Conservation (phyloP, 2,888 invertebrate species). For the Eilema caniola region DNA sequence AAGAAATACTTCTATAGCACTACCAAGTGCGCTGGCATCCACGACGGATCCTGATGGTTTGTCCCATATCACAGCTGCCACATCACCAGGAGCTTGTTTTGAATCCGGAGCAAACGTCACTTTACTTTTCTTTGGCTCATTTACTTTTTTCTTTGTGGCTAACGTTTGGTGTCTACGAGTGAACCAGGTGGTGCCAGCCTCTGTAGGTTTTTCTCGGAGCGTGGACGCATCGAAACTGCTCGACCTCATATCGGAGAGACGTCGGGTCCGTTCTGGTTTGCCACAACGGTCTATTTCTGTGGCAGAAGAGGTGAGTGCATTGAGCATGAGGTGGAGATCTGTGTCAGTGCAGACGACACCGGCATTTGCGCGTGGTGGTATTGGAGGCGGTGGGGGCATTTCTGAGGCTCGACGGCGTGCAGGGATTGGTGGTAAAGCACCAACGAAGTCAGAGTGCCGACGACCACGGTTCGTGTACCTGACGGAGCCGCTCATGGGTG, state of each 20-base stretch:
- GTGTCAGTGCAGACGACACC: constrained; percentile 94
- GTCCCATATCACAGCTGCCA: constrained; percentile 91
- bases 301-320: constrained; percentile 92
- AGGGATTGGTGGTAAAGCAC: constrained; percentile 87
- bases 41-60: constrained; percentile 92
- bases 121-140: constrained; percentile 81
- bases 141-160: constrained; percentile 88
- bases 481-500: constrained; percentile 82
- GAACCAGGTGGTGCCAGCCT: constrained; percentile 91
- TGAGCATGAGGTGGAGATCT: constrained; percentile 92
- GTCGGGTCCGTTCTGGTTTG: constrained; percentile 86
- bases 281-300: constrained; percentile 92
- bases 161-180: constrained; percentile 92
- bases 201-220: constrained; percentile 82
- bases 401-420: constrained; percentile 91
- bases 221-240: constrained; percentile 95
- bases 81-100: constrained; percentile 85
- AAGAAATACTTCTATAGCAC: constrained; percentile 94
- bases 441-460: constrained; percentile 91
- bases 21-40: constrained; percentile 93
- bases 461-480: constrained; percentile 88
- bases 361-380: constrained; percentile 74
- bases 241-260: constrained; percentile 91
- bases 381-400: constrained; percentile 87
- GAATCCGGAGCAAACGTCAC: constrained; percentile 89